Evolutionary conservation across 2,797 vertebrate species (phyloP).

Genomic region (Cyprinodon diabolis): DNA sequence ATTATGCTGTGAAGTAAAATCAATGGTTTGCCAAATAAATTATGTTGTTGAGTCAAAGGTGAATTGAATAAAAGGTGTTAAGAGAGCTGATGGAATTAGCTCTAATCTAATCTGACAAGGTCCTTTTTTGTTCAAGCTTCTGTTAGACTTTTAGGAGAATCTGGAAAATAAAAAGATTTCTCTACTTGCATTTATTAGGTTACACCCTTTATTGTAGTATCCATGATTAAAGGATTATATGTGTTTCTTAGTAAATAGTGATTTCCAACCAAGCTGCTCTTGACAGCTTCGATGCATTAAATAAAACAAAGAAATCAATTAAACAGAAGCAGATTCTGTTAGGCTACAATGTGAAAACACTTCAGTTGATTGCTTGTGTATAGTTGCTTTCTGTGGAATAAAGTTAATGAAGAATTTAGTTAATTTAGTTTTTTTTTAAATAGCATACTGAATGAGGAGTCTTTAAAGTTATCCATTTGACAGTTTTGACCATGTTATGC

Average conservation of each 20-base stretch:
- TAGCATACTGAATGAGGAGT: too few species aligned
- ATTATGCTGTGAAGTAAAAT: conserved; percentile 66
- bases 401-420: neutral
- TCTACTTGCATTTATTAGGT: conserved; percentile 30
- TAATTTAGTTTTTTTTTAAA: too few species aligned
- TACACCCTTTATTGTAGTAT: conserved; percentile 13
- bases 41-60: conserved; percentile 63
- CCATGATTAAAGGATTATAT: conserved; percentile 16
- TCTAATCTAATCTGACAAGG: conserved; percentile 66
- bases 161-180: conserved; percentile 25
- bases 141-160: conserved; percentile 50
- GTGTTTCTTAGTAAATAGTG: neutral
- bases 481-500: too few species aligned
- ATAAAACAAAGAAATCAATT: conserved; percentile 23
- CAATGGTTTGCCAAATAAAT: conserved; percentile 71
- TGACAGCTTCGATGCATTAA: neutral
- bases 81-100: conserved; percentile 55
- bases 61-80: conserved; percentile 62
- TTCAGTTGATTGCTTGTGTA: conserved; percentile 33
- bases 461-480: too few species aligned
- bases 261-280: neutral
- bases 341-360: conserved; percentile 23
- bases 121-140: neutral
- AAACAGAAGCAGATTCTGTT: neutral
- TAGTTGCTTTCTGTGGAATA: neutral